Evolutionary conservation across 2,797 vertebrate genomes (phyloP), one percentile per base, ranked within the genome.

Genomic region (Lerista edwardsae): DNA sequence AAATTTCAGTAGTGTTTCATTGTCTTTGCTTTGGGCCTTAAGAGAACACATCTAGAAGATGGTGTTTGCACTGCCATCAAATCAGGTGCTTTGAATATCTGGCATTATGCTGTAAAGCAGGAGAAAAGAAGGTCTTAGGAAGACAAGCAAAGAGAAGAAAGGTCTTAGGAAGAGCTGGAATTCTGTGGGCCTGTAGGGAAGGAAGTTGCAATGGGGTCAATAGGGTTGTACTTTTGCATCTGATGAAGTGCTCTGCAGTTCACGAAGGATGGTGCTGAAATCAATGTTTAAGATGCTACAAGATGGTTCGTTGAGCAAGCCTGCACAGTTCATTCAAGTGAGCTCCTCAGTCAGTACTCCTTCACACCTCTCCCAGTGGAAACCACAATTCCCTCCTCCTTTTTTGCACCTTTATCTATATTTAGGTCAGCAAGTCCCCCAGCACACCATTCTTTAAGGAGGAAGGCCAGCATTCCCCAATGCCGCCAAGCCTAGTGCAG

Each of bases 381-480:
- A 74, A 47, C 61, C 80, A 47, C 59, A 19, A 39, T 55, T 34
- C 11, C 61, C 19, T 15, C n/a, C 72, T 27, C 59, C 1, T 31
- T 23, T 67, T 17, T 64, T 36, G 64, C 78, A 68, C 84, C 47
- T 23, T 80, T 68, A 36, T 75, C 61, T 65, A 83, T 79, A 83
- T 83, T 87, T 79, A 79, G 85, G 81, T 83, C 69, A 79, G 69
- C 39, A 59, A 51, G 51, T 68, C 61, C 25, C 29, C 61, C 31
- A n/a, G n/a, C 47, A 51, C 47, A 7, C 47, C 7, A 10, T 6
- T 51, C 15, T 36, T 87, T 69, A 83, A 80, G 78, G 82, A 76
- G 82, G 86, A 41, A 62, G 4, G 41, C 1, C 29, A 51, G 4
- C 23, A 7, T 29, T 25, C 23, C 4, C 39, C 25, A 34, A 2